Conservation (phyloP, 53 echinoderm and acorn worm species). For the Mesocentrotus franciscanus region DNA sequence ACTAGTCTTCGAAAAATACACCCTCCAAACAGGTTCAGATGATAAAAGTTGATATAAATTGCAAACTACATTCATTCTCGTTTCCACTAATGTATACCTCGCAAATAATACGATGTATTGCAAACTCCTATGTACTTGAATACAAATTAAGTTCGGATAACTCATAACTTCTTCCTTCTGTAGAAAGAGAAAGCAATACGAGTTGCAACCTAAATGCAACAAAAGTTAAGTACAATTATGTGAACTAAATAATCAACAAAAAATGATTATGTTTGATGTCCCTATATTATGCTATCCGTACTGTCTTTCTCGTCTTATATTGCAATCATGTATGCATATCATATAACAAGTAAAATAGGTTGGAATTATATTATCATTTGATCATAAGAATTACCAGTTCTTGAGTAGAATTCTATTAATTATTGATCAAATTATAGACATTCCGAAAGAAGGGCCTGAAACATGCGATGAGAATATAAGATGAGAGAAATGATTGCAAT, state of each 20-base stretch:
- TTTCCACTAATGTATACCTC: background rate
- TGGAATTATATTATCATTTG: background rate
- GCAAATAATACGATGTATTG: background rate
- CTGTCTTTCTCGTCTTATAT: background rate
- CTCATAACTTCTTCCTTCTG: background rate
- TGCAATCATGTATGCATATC: background rate
- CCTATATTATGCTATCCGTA: background rate
- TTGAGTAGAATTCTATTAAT: background rate
- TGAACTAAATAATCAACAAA: background rate
- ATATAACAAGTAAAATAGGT: background rate
- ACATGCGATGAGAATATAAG: background rate
- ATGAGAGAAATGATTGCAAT: slow-evolving; percentile 11
- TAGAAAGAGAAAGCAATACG: background rate
- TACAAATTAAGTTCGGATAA: background rate
- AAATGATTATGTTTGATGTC: background rate
- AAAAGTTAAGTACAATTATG: background rate
- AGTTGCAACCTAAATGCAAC: background rate
- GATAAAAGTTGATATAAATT: background rate
- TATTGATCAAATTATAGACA: background rate
- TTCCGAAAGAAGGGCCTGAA: background rate
- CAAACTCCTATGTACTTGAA: background rate
- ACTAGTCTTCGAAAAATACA: background rate
- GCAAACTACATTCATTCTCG: background rate
- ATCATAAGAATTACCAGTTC: background rate
- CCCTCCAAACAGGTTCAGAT: background rate